A percentile compares a stretch with the other conserved stretches of the same genome.
phyloP scores from a whole-genome alignment of 2,113 vertebrate genomes.

The Scalopus aquaticus region DNA sequence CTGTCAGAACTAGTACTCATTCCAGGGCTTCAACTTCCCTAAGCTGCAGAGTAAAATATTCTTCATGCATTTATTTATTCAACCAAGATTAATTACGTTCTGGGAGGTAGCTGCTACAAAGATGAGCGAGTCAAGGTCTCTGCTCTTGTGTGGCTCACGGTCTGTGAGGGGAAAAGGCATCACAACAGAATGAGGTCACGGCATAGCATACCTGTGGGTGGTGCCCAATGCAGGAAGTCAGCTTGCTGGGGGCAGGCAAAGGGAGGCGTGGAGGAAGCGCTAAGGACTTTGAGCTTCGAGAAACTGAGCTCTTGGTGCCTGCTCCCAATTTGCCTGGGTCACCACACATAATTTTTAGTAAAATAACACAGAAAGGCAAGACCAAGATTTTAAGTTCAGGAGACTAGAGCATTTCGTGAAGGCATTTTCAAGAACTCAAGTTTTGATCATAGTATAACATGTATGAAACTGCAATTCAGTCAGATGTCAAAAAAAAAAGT shows the following conservation, averaged over 20 bases:
- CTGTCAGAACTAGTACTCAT: neutral
- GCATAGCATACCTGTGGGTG: neutral
- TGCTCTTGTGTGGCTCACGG: neutral
- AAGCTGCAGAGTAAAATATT: neutral
- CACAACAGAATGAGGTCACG: neutral
- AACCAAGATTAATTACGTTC: neutral
- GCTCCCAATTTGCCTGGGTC: neutral
- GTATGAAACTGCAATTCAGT: neutral
- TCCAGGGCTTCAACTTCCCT: neutral
- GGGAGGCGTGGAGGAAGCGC: rapidly evolving
- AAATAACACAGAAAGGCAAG: neutral
- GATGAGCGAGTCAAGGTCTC: neutral
- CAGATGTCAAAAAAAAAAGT: neutral
- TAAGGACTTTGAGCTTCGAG: neutral
- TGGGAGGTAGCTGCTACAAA: neutral
- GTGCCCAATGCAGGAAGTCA: neutral
- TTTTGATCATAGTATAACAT: neutral
- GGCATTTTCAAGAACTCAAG: neutral
- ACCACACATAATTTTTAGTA: neutral
- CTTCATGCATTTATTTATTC: neutral
- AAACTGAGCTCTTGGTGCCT: neutral
- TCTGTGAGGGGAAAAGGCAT: neutral
- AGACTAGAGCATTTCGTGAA: neutral
- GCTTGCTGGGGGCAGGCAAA: neutral
- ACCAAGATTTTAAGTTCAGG: neutral